Evolutionary conservation across 2,113 vertebrate species (phyloP).

Genomic region (Oryzias curvinotus): DNA sequence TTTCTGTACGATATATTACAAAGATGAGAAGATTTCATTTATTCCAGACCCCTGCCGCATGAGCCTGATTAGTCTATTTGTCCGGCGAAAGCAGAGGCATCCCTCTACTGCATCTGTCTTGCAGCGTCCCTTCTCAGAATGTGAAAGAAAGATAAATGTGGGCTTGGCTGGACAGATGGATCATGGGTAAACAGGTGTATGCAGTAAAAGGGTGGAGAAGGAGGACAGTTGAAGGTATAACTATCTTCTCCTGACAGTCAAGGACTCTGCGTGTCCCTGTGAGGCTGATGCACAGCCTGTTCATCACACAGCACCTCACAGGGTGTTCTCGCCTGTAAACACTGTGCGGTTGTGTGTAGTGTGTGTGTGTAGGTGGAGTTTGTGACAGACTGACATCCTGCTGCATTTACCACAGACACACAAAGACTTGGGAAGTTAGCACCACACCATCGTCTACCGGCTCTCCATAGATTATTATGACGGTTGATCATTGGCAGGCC

Average conservation of each 20-base stretch:
- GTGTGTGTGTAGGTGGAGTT: constrained; percentile 14
- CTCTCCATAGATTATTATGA: constrained; percentile 52
- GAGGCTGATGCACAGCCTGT: constrained; percentile 40
- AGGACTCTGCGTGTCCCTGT: constrained; percentile 40
- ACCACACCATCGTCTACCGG: constrained; percentile 22
- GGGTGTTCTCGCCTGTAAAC: constrained; percentile 26
- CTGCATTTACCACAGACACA: constrained; percentile 20
- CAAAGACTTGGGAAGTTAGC: constrained; percentile 10
- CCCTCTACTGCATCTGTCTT: constrained; percentile 49
- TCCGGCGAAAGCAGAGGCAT: constrained; percentile 41
- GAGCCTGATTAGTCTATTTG: too few relatives aligned
- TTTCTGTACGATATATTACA: too few relatives aligned
- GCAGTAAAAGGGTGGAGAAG: constrained; percentile 13
- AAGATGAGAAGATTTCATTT: too few relatives aligned
- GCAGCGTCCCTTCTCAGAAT: constrained; percentile 27
- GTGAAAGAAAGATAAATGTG: constrained; percentile 26
- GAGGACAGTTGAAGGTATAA: constrained; percentile 30
- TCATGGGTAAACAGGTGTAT: constrained; percentile 22
- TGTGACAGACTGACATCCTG: constrained; percentile 1
- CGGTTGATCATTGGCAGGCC: constrained; percentile 41
- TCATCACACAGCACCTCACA: constrained; percentile 33
- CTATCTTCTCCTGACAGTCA: constrained; percentile 49
- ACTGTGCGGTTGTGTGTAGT: constrained; percentile 10
- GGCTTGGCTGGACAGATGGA: constrained; percentile 14
- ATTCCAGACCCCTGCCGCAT: too few relatives aligned